Evolutionary conservation across 2,113 vertebrate species (phyloP), one percentile per base, ranked within the genome.

Genomic region (Neodon shergylaensis): DNA sequence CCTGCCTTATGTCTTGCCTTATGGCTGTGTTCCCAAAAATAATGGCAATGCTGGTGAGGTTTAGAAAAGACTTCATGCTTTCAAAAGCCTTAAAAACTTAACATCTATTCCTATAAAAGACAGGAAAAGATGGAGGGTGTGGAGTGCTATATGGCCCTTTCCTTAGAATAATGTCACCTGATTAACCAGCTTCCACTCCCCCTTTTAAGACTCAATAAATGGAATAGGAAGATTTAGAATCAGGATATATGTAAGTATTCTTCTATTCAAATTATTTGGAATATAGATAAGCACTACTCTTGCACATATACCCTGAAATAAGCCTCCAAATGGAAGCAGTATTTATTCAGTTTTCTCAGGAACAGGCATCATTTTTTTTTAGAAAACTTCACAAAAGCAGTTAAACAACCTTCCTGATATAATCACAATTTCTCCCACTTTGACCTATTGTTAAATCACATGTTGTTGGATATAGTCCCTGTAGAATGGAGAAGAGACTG

Each of bases 391-490:
- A 79, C 79, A 79, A 77, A 72, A 85, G 63, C n/a, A 5, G 76
- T 84, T 78, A 76, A 92, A 90, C 36, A 68, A 26, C 49, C 66
- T 83, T 73, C 58, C 24, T 66, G 49, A 73, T 84, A 83, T 58
- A 94, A 88, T 58, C 90, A 78, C 16, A 31, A 42, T 42, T 79
- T 81, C 52, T 94, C 76, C 42, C 31, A 94, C 74, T 74, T 88
- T 95, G 76, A 94, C 88, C 89, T 96, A 42, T 89, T 94, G 73
- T 94, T 95, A 86, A 95, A 91, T 94, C 74, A 47, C 16, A 73
- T 72, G 58, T 89, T 85, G 49, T 83, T 94, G 58, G 54, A 52
- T 88, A 91, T 86, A 83, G 92, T 91, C 74, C 65, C 79, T 72
- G 52, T 81, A 95, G 65, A 52, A 84, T 58, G 39, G 42, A 42